These are phyloP conservation scores for Achroia grisella DNA, from an alignment of 1,140 invertebrate genomes.

Conservation along the genomic window DNA sequence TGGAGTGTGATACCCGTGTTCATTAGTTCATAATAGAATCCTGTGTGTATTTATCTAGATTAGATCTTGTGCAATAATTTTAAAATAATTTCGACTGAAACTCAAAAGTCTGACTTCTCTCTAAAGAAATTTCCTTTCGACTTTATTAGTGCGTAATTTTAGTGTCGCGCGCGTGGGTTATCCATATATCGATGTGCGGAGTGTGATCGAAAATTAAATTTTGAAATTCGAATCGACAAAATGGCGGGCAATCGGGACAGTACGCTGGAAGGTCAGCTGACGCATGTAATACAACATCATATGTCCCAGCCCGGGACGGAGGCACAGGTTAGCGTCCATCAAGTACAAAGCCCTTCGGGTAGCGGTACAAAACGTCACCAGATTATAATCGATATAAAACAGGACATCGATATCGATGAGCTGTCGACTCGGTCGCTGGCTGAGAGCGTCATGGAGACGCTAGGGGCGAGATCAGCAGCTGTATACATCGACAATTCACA, in stretches of 20 bases:
- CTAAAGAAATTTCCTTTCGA: constrained; percentile 19
- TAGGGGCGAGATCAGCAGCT: constrained; percentile 62
- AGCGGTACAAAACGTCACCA: constrained; percentile 64
- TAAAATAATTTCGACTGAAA: neutral
- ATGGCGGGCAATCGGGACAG: constrained; percentile 51
- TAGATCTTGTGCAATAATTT: constrained; percentile 38
- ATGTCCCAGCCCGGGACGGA: constrained; percentile 51
- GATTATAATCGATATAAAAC: constrained; percentile 72
- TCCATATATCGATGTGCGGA: constrained; percentile 17
- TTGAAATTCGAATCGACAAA: constrained; percentile 13
- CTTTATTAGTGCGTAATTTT: constrained; percentile 53
- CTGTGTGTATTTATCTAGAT: constrained; percentile 23
- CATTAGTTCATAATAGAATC: constrained; percentile 42
- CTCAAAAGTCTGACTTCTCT: too few species aligned
- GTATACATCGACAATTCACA: constrained; percentile 68
- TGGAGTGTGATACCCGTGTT: constrained; percentile 60
- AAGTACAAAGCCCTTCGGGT: constrained; percentile 54
- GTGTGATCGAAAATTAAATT: constrained; percentile 11
- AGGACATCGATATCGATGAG: constrained; percentile 71
- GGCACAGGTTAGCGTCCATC: constrained; percentile 63
- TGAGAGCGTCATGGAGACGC: constrained; percentile 70
- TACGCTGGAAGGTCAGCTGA: constrained; percentile 49
- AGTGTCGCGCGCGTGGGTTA: constrained; percentile 26
- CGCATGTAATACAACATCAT: constrained; percentile 62
- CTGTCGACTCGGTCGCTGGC: constrained; percentile 64